A percentile compares a stretch with the other conserved stretches of the same genome.
Evolutionary conservation across 2,888 invertebrate species (phyloP).

Genomic region (Drosophila histrio): DNA sequence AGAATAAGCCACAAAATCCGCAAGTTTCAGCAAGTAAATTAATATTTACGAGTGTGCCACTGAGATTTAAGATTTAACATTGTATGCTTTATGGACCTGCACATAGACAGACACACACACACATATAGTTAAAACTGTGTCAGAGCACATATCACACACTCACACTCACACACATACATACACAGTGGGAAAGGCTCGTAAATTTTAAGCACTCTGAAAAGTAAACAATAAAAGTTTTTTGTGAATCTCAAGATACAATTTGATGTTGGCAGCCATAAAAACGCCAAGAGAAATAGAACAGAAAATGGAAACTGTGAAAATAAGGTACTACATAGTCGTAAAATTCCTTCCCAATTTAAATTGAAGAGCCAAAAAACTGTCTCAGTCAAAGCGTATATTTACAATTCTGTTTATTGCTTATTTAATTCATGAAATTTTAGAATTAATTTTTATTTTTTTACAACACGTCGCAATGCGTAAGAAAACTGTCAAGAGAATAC

Average conservation of each 20-base stretch:
- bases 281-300: conserved; percentile 38
- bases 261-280: conserved; percentile 56
- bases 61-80: conserved; percentile 57
- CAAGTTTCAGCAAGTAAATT: conserved; percentile 67
- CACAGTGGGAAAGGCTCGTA: conserved; percentile 41
- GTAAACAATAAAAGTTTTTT: conserved; percentile 66
- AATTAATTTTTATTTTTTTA: conserved; percentile 15
- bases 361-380: conserved; percentile 32
- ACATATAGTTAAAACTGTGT: conserved; percentile 19
- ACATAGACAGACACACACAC: conserved; percentile 7
- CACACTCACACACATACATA: conserved; percentile 19
- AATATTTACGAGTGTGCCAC: conserved; percentile 66
- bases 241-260: conserved; percentile 60
- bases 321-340: conserved; percentile 26
- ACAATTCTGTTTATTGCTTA: conserved; percentile 44
- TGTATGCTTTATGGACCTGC: conserved; percentile 47
- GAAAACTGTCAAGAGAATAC: conserved; percentile 23
- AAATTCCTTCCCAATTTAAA: conserved; percentile 53
- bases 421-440: conserved; percentile 18
- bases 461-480: conserved; percentile 2
- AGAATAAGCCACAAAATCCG: conserved; percentile 34
- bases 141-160: conserved; percentile 25
- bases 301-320: conserved; percentile 39
- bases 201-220: conserved; percentile 62
- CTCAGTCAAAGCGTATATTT: not conserved